These are phyloP conservation scores for Crossocerus cetratus DNA, from an alignment of 2,888 invertebrate genomes.

Conservation along the genomic window DNA sequence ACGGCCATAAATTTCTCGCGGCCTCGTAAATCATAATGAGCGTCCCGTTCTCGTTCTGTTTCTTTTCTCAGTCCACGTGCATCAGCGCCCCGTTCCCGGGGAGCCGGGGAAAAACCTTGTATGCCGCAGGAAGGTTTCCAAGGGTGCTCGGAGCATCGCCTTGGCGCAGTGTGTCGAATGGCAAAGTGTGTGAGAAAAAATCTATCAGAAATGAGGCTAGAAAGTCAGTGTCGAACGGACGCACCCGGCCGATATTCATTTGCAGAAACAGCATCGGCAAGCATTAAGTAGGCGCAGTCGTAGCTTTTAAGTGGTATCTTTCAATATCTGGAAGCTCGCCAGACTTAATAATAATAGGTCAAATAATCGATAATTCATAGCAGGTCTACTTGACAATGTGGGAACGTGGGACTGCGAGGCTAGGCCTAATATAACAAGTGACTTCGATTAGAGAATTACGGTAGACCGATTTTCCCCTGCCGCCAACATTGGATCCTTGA, in stretches of 20 bases:
- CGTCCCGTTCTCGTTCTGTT: constrained; percentile 8
- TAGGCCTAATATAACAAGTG: background rate
- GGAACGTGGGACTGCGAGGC: background rate
- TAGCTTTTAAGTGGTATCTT: background rate
- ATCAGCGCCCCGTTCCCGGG: background rate
- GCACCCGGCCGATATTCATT: too few relatives aligned
- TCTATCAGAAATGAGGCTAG: background rate
- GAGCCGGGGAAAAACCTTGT: background rate
- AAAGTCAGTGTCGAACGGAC: too few relatives aligned
- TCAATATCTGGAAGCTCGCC: background rate
- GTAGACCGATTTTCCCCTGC: constrained; percentile 8
- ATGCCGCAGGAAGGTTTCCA: background rate
- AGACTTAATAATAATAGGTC: background rate
- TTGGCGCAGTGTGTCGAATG: too few relatives aligned
- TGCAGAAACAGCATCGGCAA: too few relatives aligned
- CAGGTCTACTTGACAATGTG: background rate
- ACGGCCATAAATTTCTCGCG: constrained; percentile 34
- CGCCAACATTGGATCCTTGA: constrained; percentile 19
- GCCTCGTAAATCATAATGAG: constrained; percentile 31
- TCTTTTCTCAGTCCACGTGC: background rate
- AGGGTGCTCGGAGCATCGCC: background rate
- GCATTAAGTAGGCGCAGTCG: background rate
- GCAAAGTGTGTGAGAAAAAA: background rate
- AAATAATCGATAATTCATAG: background rate
- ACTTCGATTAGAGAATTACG: constrained; percentile 31